Conservation (phyloP, 2,888 invertebrate species). For the Pyralis farinalis region DNA sequence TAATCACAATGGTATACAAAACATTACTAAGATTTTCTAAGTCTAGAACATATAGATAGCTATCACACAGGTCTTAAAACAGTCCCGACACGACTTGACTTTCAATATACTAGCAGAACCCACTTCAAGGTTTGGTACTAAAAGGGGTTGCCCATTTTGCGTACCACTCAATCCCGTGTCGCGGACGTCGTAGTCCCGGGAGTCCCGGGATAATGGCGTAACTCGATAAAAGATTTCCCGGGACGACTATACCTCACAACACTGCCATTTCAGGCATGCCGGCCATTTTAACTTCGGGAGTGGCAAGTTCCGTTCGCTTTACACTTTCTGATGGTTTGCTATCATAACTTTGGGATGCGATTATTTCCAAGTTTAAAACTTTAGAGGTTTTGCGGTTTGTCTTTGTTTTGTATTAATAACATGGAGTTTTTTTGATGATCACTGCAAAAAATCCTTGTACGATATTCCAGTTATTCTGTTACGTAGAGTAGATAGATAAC, state of each 20-base stretch:
- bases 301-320: conserved; percentile 12
- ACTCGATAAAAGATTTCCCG: conserved; percentile 77
- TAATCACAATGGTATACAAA: too few relatives aligned
- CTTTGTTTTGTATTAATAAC: not conserved
- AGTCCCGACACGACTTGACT: not conserved
- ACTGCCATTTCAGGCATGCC: conserved; percentile 7
- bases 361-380: not conserved
- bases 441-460: too few relatives aligned
- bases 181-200: conserved; percentile 18
- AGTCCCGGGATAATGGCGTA: conserved; percentile 52
- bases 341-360: conserved; percentile 23
- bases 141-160: conserved; percentile 19
- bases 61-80: not conserved
- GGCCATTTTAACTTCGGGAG: conserved; percentile 30
- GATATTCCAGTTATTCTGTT: too few relatives aligned
- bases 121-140: not conserved
- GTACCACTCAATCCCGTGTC: conserved; percentile 19
- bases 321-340: conserved; percentile 26
- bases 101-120: not conserved
- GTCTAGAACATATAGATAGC: too few relatives aligned
- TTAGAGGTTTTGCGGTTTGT: not conserved
- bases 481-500: too few relatives aligned
- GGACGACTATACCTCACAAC: conserved; percentile 45
- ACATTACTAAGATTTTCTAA: too few relatives aligned
- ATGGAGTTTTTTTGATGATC: too few relatives aligned